These are phyloP conservation scores for Polypterus senegalus DNA, from an alignment of 2,113 vertebrate genomes.

Conservation along the genomic window DNA sequence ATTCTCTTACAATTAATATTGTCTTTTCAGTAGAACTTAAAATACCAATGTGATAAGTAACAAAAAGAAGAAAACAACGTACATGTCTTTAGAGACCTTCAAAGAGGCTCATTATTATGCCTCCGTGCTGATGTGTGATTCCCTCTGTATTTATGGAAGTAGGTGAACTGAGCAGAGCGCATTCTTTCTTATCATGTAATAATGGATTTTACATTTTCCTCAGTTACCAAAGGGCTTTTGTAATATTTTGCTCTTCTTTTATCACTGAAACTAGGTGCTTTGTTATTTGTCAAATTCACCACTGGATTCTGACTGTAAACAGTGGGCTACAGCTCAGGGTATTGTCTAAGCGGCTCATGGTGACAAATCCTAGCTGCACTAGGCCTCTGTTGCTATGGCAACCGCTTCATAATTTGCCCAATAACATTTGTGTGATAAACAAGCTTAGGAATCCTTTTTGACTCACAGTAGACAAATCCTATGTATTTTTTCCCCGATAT, in stretches of 20 bases:
- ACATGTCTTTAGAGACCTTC: neutral
- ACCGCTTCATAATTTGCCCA: conserved; percentile 41
- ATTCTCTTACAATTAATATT: no score
- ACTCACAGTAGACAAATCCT: conserved; percentile 32
- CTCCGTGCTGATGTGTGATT: neutral
- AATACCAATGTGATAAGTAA: neutral
- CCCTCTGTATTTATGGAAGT: neutral
- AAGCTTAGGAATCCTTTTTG: conserved; percentile 38
- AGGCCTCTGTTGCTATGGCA: conserved; percentile 34
- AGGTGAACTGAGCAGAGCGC: neutral
- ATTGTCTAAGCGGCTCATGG: conserved; percentile 35
- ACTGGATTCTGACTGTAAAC: conserved; percentile 25
- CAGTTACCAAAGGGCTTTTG: neutral
- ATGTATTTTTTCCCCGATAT: conserved; percentile 22
- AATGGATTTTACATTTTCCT: conserved; percentile 12
- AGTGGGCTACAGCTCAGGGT: conserved; percentile 21
- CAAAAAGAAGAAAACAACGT: neutral
- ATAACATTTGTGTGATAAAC: conserved; percentile 44
- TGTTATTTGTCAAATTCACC: conserved; percentile 36
- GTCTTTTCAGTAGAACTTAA: no score
- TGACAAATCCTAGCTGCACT: conserved; percentile 29
- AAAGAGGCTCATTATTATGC: neutral
- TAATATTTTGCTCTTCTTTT: conserved; percentile 5
- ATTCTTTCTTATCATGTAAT: neutral
- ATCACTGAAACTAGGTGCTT: conserved; percentile 7